phyloP scores from a whole-genome alignment of 2,888 invertebrate genomes.

The Eristalis tenax region DNA sequence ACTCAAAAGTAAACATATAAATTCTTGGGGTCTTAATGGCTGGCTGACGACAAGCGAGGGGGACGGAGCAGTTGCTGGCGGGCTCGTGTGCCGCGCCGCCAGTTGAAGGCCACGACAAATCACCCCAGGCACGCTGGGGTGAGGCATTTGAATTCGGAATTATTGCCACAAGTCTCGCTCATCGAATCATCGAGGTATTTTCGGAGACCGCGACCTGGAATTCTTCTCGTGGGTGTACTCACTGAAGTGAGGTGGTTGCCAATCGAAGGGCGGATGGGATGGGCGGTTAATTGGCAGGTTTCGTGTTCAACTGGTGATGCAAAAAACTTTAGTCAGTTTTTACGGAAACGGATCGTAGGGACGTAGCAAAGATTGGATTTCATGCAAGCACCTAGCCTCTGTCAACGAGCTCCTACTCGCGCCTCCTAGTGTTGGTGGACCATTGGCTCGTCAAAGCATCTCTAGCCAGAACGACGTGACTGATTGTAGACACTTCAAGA shows the following conservation, averaged over 20 bases:
- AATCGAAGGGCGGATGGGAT: not conserved
- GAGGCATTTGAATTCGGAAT: slow-evolving; percentile 12
- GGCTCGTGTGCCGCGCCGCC: not conserved
- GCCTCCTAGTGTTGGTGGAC: too few relatives aligned
- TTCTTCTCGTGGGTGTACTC: not conserved
- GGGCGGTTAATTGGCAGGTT: too few relatives aligned
- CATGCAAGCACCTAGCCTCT: too few relatives aligned
- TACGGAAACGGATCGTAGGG: too few relatives aligned
- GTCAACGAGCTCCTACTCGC: too few relatives aligned
- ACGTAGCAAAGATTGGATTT: too few relatives aligned
- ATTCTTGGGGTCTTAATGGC: slow-evolving; percentile 28
- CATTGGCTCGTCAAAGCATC: too few relatives aligned
- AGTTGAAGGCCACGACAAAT: slow-evolving; percentile 7
- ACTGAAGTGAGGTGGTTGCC: not conserved
- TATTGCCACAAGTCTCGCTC: slow-evolving; percentile 24
- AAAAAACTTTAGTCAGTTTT: too few relatives aligned
- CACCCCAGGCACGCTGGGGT: not conserved
- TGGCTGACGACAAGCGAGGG: not conserved
- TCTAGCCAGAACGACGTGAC: too few relatives aligned
- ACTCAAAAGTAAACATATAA: slow-evolving; percentile 45
- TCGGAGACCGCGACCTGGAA: not conserved
- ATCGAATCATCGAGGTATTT: slow-evolving; percentile 22
- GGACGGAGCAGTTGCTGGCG: not conserved
- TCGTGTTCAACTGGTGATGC: too few relatives aligned
- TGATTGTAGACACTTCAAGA: too few relatives aligned